phyloP scores from a whole-genome alignment of 2,113 vertebrate genomes.

The Gambusia holbrooki region DNA sequence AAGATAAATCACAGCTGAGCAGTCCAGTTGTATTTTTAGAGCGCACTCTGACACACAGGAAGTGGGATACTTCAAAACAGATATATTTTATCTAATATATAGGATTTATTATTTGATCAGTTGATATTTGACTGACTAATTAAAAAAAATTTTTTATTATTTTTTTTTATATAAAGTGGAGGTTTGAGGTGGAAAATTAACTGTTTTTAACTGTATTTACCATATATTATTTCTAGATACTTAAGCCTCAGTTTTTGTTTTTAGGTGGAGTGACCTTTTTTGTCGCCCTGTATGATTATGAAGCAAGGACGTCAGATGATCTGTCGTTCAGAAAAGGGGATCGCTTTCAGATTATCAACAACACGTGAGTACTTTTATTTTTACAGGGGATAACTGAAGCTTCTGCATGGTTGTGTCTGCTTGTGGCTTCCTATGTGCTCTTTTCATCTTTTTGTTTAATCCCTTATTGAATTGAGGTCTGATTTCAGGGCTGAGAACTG shows the following conservation, averaged over 20 bases:
- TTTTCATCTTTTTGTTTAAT: constrained; percentile 49
- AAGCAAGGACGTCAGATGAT: constrained; percentile 97
- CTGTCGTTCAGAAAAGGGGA: constrained; percentile 98
- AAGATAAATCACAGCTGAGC: neutral
- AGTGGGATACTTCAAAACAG: constrained; percentile 1
- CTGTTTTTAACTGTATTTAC: no score
- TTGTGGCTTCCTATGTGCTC: neutral
- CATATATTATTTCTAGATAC: neutral
- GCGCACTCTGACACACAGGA: neutral
- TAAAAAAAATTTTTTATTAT: no score
- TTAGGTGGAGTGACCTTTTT: constrained; percentile 96
- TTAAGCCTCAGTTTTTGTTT: neutral
- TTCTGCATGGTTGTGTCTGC: constrained; percentile 15
- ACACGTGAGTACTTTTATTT: constrained; percentile 88
- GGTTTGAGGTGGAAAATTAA: neutral
- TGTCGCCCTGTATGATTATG: constrained; percentile 98
- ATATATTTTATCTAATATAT: neutral
- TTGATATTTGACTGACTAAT: no score
- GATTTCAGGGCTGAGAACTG: constrained; percentile 56
- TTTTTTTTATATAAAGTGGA: no score
- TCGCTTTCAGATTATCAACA: constrained; percentile 99
- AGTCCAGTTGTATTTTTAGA: constrained; percentile 13
- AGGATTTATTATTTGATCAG: no score
- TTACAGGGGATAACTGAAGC: neutral
- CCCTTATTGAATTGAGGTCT: constrained; percentile 59